phyloP scores from a whole-genome alignment of 2,797 vertebrate genomes.

The Psittacula derbiana region DNA sequence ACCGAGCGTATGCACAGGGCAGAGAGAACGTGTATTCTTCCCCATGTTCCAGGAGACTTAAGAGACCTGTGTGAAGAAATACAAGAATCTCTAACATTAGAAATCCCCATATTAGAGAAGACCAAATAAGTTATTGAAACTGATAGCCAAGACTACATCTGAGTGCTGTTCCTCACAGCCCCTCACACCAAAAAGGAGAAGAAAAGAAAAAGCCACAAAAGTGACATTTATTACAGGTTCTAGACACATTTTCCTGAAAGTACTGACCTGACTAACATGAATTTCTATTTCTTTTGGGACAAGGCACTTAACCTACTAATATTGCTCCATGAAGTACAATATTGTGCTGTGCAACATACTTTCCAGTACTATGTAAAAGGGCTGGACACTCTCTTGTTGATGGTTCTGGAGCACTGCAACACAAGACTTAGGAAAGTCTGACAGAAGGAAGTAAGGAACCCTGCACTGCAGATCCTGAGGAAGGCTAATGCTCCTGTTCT shows the following conservation, averaged over 20 bases:
- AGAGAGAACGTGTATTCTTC: conserved; percentile 96
- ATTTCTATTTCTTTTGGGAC: not conserved
- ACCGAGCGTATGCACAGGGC: conserved; percentile 94
- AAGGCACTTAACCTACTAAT: not conserved
- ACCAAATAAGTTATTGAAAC: not conserved
- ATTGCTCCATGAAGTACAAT: not conserved
- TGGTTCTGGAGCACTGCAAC: not conserved
- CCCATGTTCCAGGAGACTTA: conserved; percentile 90
- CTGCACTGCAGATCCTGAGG: not conserved
- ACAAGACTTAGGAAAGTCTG: not conserved
- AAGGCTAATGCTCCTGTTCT: not conserved
- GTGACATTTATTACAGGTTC: not conserved
- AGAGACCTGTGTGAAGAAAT: conserved; percentile 79
- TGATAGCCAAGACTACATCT: not conserved
- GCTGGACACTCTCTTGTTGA: not conserved
- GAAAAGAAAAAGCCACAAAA: not conserved
- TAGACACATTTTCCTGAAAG: not conserved
- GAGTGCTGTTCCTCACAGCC: not conserved
- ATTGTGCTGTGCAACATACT: not conserved
- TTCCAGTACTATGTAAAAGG: not conserved
- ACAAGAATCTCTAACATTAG: not conserved
- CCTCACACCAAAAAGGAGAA: not conserved
- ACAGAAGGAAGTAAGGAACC: not conserved
- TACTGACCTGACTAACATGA: not conserved
- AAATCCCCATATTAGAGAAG: not conserved